Evolutionary conservation across 2,888 invertebrate species (phyloP), one percentile per base, ranked within the genome.

Genomic region (Papilio demoleus): DNA sequence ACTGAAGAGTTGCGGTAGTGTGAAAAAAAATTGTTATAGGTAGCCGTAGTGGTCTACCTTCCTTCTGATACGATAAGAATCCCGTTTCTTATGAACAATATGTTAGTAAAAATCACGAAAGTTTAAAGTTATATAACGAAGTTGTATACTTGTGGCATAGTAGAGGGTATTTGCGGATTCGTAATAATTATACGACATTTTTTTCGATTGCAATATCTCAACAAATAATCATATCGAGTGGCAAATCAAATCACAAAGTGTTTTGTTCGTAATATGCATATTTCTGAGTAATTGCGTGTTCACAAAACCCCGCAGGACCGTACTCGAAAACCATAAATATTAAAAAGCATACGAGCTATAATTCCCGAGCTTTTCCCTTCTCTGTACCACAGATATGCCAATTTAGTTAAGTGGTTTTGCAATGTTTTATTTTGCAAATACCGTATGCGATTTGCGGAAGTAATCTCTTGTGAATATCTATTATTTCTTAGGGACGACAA

Each of bases 291-390:
- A 66, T 66, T 66, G 59, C 59, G 47, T 66, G 65, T 47, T 66
- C 65, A 66, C 65, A 34, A 31, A 47, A 47, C 59, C n/a, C 47
- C 45, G 11, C 11, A 59, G 36, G 65, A 59, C 36, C 65, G 59
- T 45, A 66, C 45, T 58, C 36, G 45, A 47, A 59, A 59, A 66
- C 47, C 45, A 66, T 66, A 66, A 66, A 66, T 66, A 66, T 66
- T 59, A 47, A 66, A 65, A 38, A 59, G 36, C 36, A 59, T 47
- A 36, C 45, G 64, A 45, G 65, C 36, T 36, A 12, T 59, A 66
- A 66, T 47, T 59, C n/a, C 65, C 22, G 36, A 66, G 65, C 36
- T 42, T 65, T 65, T 65, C 22, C 58, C 24, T 47, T 59, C 31
- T 65, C 59, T 65, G 59, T 59, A 58, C 59, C 14, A 59, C 65